Conservation (phyloP, 2,113 vertebrate genomes). For the Periophthalmus modestus region DNA sequence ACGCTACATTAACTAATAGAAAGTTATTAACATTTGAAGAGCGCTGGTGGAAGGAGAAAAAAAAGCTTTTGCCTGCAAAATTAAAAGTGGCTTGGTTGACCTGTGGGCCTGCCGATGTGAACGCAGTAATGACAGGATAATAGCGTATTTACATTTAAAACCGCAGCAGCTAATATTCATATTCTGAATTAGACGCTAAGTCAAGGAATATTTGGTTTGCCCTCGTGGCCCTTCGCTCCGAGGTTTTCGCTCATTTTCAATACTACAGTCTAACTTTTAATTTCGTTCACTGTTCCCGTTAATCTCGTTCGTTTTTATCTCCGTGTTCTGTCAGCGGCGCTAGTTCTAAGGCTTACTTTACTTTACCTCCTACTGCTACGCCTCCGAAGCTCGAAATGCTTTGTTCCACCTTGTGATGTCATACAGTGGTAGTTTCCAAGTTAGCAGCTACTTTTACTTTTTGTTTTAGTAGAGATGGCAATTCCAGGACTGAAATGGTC, state of each 20-base stretch:
- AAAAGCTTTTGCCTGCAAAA: constrained; percentile 94
- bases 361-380: constrained; percentile 21
- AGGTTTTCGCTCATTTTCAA: constrained; percentile 79
- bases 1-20: constrained; percentile 99
- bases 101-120: constrained; percentile 90
- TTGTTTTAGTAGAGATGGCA: too few relatives aligned
- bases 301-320: constrained; percentile 67
- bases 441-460: too few relatives aligned
- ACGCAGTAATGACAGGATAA: constrained; percentile 98
- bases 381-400: too few relatives aligned
- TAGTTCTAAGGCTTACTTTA: constrained; percentile 40
- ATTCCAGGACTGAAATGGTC: too few relatives aligned
- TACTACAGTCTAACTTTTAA: constrained; percentile 82
- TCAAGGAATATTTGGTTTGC: constrained; percentile 97
- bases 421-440: too few relatives aligned
- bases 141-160: constrained; percentile 99
- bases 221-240: constrained; percentile 84
- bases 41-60: constrained; percentile 35
- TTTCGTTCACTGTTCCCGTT: constrained; percentile 82
- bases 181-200: constrained; percentile 94
- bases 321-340: constrained; percentile 49
- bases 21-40: constrained; percentile 99
- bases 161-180: constrained; percentile 91
- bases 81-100: constrained; percentile 97
- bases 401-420: too few relatives aligned